phyloP scores from a whole-genome alignment of 2,888 invertebrate species.

The Diarsia brunnea region DNA sequence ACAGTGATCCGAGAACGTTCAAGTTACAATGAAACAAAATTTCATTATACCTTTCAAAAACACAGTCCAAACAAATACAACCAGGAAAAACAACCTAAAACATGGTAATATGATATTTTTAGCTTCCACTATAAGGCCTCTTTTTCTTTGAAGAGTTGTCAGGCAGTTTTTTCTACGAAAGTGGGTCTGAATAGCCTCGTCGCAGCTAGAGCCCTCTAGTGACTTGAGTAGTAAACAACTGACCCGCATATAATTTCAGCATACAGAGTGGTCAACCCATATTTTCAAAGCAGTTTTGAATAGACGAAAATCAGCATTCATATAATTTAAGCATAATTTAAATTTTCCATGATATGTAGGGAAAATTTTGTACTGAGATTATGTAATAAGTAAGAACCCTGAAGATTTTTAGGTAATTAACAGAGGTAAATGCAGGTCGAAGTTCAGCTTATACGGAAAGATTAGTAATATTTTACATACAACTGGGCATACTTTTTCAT shows the following conservation, averaged over 20 bases:
- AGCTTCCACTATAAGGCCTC: not conserved
- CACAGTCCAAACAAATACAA: constrained; percentile 6
- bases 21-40: not conserved
- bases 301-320: not conserved
- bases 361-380: not conserved
- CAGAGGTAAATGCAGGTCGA: not conserved
- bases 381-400: not conserved
- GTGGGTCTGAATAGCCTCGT: constrained; percentile 18
- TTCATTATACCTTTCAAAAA: constrained; percentile 10
- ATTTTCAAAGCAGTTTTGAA: constrained; percentile 3
- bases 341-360: not conserved
- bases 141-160: constrained; percentile 18
- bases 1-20: not conserved
- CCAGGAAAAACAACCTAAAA: not conserved
- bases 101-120: constrained; percentile 14
- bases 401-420: not conserved
- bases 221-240: constrained; percentile 19
- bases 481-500: not conserved
- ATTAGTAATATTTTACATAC: not conserved
- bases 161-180: constrained; percentile 3
- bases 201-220: constrained; percentile 25
- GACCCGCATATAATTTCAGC: constrained; percentile 21
- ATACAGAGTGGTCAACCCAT: not conserved
- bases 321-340: not conserved
- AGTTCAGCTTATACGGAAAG: not conserved